Conservation (phyloP, 92 coral and sea anemone species). For the Bergia puertoricense region DNA sequence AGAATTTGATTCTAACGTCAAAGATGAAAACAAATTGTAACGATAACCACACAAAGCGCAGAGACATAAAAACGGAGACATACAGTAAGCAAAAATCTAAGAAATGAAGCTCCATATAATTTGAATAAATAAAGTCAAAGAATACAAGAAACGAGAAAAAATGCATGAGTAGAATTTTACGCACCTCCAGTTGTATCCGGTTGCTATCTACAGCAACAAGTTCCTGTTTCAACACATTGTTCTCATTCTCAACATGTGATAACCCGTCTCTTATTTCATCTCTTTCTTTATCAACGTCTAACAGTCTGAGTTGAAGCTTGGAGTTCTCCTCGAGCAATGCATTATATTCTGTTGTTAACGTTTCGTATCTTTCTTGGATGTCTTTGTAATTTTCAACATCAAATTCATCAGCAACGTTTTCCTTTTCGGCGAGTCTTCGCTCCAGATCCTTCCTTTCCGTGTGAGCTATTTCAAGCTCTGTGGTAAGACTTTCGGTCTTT, state of each 20-base stretch:
- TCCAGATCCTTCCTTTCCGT: conserved; percentile 32
- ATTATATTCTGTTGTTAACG: conserved; percentile 59
- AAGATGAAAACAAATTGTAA: not conserved
- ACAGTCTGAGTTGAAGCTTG: conserved; percentile 27
- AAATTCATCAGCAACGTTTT: conserved; percentile 17
- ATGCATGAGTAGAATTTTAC: not conserved
- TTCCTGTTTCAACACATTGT: conserved; percentile 19
- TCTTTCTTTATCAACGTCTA: conserved; percentile 24
- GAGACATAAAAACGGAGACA: too few species aligned
- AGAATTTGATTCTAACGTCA: not conserved
- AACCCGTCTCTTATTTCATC: conserved; percentile 23
- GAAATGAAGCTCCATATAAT: too few species aligned
- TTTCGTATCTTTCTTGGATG: conserved; percentile 58
- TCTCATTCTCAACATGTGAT: conserved; percentile 4
- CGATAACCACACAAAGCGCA: not conserved
- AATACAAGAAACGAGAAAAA: too few species aligned
- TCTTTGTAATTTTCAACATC: conserved; percentile 53
- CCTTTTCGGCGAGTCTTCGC: conserved; percentile 11
- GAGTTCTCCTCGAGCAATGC: conserved; percentile 39
- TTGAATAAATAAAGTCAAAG: too few species aligned
- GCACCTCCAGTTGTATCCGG: conserved; percentile 41
- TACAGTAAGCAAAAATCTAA: too few species aligned
- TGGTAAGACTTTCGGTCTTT: conserved; percentile 52
- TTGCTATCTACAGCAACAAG: conserved; percentile 36
- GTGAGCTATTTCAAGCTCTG: conserved; percentile 34